Evolutionary conservation across 1,140 invertebrate species (phyloP).

Genomic region (Limonius californicus): DNA sequence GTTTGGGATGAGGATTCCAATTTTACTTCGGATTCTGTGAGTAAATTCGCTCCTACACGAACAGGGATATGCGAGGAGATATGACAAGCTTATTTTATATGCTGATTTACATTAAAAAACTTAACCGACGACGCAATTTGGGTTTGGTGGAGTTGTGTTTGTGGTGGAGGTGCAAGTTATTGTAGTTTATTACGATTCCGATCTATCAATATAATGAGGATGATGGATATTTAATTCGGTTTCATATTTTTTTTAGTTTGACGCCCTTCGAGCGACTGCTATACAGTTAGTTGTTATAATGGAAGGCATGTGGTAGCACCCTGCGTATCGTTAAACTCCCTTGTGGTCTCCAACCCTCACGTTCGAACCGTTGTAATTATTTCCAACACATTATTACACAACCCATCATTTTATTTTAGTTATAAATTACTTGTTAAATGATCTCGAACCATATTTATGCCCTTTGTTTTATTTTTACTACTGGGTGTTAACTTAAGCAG

Average conservation of each 20-base stretch:
- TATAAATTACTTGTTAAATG: conserved; percentile 19
- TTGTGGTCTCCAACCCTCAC: conserved; percentile 10
- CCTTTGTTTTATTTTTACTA: not conserved
- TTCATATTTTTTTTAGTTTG: too few relatives aligned
- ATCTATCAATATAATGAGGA: too few relatives aligned
- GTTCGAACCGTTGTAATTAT: conserved; percentile 12
- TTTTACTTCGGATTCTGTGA: conserved; percentile 22
- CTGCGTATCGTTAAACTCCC: conserved; percentile 3
- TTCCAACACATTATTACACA: conserved; percentile 24
- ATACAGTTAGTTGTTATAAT: not conserved
- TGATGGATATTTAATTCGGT: too few relatives aligned
- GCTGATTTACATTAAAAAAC: not conserved
- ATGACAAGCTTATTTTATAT: conserved; percentile 9
- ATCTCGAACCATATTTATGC: conserved; percentile 13
- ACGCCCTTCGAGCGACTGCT: too few relatives aligned
- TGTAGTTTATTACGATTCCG: too few relatives aligned
- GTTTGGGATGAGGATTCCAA: conserved; percentile 31
- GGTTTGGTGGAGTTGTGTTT: too few relatives aligned
- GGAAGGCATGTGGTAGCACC: not conserved
- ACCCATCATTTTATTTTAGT: not conserved
- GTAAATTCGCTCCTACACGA: conserved; percentile 2
- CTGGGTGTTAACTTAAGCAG: too few relatives aligned
- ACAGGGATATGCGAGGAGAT: not conserved
- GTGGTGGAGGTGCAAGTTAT: too few relatives aligned
- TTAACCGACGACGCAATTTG: too few relatives aligned